Evolutionary conservation across 2,113 vertebrate species (phyloP).

Genomic region (Ochotona curzoniae): DNA sequence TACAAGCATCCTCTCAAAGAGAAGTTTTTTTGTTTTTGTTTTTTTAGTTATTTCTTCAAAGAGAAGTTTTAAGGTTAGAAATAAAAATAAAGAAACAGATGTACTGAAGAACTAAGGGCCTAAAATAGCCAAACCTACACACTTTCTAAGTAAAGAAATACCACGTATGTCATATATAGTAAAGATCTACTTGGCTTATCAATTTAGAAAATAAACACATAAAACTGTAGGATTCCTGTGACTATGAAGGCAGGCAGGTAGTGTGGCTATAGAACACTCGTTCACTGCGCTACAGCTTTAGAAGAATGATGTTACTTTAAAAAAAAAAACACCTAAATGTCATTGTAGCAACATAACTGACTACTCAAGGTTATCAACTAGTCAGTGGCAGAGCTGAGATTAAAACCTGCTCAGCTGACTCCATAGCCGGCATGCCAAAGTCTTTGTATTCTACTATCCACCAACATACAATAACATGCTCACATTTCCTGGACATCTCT

Average conservation of each 20-base stretch:
- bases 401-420: background rate
- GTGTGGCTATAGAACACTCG: background rate
- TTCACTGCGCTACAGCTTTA: background rate
- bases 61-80: conserved; percentile 58
- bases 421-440: background rate
- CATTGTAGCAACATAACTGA: background rate
- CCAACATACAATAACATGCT: background rate
- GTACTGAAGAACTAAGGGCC: conserved; percentile 32
- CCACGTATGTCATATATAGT: conserved; percentile 15
- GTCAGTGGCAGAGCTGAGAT: background rate
- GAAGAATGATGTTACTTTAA: background rate
- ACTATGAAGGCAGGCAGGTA: background rate
- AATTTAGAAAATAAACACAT: conserved; percentile 35
- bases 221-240: background rate
- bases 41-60: background rate
- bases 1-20: conserved; percentile 48
- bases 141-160: conserved; percentile 71
- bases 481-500: background rate
- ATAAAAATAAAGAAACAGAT: conserved; percentile 69
- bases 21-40: conserved; percentile 31
- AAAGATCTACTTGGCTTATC: conserved; percentile 44
- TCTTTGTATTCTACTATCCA: background rate
- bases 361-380: background rate
- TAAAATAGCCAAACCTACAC: conserved; percentile 64
- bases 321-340: background rate